Evolutionary conservation across 2,113 vertebrate species (phyloP).

Genomic region (Oncorhynchus tshawytscha): DNA sequence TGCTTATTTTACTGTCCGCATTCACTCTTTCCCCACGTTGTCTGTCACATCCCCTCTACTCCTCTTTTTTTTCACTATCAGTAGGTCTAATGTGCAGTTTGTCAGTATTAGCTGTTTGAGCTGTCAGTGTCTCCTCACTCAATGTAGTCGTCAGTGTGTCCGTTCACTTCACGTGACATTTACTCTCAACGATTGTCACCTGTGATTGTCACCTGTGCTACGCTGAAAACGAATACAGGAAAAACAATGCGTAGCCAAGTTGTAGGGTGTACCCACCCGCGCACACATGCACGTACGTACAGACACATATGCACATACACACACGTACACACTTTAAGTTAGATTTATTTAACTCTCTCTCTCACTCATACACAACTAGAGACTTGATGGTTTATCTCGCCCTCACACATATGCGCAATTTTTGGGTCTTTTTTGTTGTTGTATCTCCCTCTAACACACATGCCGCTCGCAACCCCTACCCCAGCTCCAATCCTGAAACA

Average conservation of each 20-base stretch:
- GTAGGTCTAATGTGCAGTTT: background rate
- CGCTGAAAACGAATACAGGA: too few relatives aligned
- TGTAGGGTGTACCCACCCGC: background rate
- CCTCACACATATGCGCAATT: too few relatives aligned
- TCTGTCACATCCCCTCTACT: background rate
- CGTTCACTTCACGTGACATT: background rate
- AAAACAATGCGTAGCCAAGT: too few relatives aligned
- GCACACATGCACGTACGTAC: conserved; percentile 6
- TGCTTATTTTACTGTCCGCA: background rate
- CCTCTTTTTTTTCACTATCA: background rate
- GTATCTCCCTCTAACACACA: too few relatives aligned
- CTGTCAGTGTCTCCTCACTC: background rate
- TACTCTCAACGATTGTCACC: too few relatives aligned
- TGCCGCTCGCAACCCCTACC: too few relatives aligned
- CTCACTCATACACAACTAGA: too few relatives aligned
- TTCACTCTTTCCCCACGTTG: background rate
- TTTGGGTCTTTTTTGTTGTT: too few relatives aligned
- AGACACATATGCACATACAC: conserved; percentile 1
- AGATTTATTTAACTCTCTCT: background rate
- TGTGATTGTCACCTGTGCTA: too few relatives aligned
- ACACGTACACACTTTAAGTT: conserved; percentile 10
- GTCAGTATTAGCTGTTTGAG: background rate
- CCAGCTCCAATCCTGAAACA: too few relatives aligned
- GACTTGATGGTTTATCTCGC: too few relatives aligned
- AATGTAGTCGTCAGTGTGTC: background rate